Conservation (phyloP, 2,113 vertebrate genomes). For the Melanerpes formicivorus region DNA sequence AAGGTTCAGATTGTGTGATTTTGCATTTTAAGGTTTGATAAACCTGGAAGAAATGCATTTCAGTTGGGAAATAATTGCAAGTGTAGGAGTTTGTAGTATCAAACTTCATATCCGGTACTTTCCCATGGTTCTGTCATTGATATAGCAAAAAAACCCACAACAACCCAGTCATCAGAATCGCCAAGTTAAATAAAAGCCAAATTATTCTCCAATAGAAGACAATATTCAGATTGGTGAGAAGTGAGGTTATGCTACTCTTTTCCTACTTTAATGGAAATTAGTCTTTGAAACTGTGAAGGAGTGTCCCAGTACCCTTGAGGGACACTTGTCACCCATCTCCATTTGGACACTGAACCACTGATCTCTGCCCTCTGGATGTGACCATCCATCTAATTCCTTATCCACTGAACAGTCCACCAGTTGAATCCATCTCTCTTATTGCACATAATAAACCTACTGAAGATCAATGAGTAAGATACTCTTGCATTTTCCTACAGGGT, state of each 20-base stretch:
- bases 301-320: no score
- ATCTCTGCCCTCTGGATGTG: no score
- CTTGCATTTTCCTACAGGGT: not conserved
- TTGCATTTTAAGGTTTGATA: not conserved
- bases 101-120: not conserved
- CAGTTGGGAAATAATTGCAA: not conserved
- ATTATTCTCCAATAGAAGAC: not conserved
- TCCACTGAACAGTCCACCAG: no score
- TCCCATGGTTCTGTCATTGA: not conserved
- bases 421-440: no score
- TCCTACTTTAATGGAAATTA: not conserved
- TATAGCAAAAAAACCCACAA: not conserved
- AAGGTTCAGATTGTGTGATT: not conserved
- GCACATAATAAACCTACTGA: no score
- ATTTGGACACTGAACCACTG: no score
- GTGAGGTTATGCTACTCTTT: not conserved
- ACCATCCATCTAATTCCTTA: no score
- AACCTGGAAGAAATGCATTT: not conserved
- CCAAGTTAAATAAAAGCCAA: not conserved
- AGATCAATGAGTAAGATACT: not conserved
- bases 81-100: not conserved
- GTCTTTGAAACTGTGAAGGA: not conserved
- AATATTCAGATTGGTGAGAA: not conserved
- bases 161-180: not conserved
- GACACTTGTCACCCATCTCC: no score